Evolutionary conservation across 2,113 vertebrate species (phyloP).

Genomic region (Osmerus mordax): DNA sequence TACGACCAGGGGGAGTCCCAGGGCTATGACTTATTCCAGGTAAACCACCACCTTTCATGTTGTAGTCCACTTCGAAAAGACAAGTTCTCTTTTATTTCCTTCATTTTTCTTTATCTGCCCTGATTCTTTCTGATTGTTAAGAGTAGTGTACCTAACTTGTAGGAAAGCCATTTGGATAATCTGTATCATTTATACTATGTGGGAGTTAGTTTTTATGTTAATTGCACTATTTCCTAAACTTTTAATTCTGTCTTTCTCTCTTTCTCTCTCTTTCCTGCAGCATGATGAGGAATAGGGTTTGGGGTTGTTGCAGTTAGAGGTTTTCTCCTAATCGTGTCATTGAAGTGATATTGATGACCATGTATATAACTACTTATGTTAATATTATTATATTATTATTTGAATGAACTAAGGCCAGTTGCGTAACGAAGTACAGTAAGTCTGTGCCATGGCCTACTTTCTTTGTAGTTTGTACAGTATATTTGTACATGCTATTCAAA

Average conservation of each 20-base stretch:
- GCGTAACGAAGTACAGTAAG: not conserved
- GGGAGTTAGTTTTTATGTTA: too few species aligned
- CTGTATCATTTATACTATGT: too few species aligned
- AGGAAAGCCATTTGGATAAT: not conserved
- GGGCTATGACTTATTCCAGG: conserved; percentile 90
- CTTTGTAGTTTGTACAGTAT: not conserved
- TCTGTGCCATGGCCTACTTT: not conserved
- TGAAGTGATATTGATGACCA: conserved; percentile 18
- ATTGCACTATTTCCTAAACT: too few species aligned
- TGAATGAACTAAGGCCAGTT: not conserved
- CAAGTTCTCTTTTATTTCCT: not conserved
- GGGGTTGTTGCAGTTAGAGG: conserved; percentile 20
- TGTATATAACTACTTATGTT: not conserved
- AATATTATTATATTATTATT: not conserved
- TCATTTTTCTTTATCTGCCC: not conserved
- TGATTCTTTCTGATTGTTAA: not conserved
- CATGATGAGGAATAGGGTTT: conserved; percentile 76
- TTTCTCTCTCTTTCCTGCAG: conserved; percentile 81
- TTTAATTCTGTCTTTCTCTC: conserved; percentile 60
- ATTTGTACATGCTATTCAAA: conserved; percentile 7
- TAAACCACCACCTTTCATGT: conserved; percentile 44
- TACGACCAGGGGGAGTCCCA: conserved; percentile 83
- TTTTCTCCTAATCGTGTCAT: not conserved
- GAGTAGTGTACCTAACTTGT: not conserved
- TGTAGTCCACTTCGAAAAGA: not conserved